phyloP scores from a whole-genome alignment of 2,797 vertebrate genomes.

The Anas flavirostris region DNA sequence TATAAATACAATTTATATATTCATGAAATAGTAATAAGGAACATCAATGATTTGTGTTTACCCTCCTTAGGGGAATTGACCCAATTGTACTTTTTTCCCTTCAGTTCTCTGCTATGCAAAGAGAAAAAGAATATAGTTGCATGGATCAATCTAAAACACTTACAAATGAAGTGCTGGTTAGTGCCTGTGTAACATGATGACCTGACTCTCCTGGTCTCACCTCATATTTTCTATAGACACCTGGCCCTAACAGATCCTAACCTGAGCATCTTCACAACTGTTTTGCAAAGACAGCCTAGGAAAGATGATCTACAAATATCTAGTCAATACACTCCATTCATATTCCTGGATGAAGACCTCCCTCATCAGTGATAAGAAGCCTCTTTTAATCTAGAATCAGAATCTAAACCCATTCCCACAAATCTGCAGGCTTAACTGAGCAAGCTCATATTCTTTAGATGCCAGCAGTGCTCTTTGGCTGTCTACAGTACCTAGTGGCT shows the following conservation, averaged over 20 bases:
- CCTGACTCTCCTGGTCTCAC: background rate
- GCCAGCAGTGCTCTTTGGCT: fast-evolving
- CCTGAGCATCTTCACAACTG: background rate
- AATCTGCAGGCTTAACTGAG: background rate
- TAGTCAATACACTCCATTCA: background rate
- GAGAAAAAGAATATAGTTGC: background rate
- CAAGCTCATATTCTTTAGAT: background rate
- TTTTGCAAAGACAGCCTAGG: background rate
- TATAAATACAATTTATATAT: background rate
- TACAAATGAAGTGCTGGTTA: background rate
- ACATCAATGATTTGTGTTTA: background rate
- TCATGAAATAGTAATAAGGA: background rate
- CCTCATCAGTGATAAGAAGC: background rate
- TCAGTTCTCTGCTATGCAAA: background rate
- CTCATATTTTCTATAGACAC: background rate
- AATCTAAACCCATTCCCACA: background rate
- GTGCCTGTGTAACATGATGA: background rate
- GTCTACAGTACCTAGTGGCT: background rate
- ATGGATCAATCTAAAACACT: background rate
- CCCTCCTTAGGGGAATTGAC: background rate
- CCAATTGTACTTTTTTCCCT: background rate
- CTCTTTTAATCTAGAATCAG: background rate
- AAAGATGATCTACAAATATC: background rate
- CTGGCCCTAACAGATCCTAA: background rate
- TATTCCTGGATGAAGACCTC: background rate